Percentiles rank a stretch among this genome's conserved stretches.
These are phyloP conservation scores for Hirtodrosophila alboralis DNA, from an alignment of 2,888 invertebrate species.

Conservation along the genomic window DNA sequence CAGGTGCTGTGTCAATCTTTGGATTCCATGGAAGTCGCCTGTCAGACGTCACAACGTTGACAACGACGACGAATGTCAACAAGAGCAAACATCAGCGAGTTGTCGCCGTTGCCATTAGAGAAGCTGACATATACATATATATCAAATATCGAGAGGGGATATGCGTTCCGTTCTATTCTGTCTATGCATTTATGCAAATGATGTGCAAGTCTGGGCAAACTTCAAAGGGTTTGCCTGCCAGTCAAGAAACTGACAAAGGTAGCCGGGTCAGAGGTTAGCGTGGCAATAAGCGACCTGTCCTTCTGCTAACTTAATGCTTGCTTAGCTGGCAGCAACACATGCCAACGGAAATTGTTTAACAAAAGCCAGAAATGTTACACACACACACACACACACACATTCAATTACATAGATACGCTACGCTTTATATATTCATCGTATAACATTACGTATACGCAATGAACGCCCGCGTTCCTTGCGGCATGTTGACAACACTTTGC, in stretches of 20 bases:
- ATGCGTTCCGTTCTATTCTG: not conserved
- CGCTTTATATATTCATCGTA: conserved; percentile 2
- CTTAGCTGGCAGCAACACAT: conserved; percentile 34
- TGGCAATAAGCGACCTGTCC: conserved; percentile 23
- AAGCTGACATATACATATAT: conserved; percentile 43
- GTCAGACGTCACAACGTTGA: conserved; percentile 19
- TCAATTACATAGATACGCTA: conserved; percentile 41
- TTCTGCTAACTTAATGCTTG: conserved; percentile 32
- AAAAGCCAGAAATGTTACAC: conserved; percentile 67
- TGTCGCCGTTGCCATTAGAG: conserved; percentile 40
- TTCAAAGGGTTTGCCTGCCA: conserved; percentile 39
- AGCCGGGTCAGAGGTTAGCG: conserved; percentile 9
- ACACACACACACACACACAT: conserved; percentile 41
- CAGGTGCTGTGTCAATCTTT: conserved; percentile 65
- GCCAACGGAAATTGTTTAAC: conserved; percentile 72
- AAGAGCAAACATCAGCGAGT: conserved; percentile 37
- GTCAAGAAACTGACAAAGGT: conserved; percentile 24
- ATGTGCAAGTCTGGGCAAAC: conserved; percentile 38
- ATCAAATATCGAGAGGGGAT: conserved; percentile 30
- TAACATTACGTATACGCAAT: conserved; percentile 64
- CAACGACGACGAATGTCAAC: conserved; percentile 50
- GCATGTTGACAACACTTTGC: conserved; percentile 77
- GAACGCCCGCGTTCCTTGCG: conserved; percentile 55
- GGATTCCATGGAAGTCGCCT: conserved; percentile 33
- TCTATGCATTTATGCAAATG: conserved; percentile 46